phyloP scores from a whole-genome alignment of 2,113 vertebrate genomes.

The Zosterops lateralis region DNA sequence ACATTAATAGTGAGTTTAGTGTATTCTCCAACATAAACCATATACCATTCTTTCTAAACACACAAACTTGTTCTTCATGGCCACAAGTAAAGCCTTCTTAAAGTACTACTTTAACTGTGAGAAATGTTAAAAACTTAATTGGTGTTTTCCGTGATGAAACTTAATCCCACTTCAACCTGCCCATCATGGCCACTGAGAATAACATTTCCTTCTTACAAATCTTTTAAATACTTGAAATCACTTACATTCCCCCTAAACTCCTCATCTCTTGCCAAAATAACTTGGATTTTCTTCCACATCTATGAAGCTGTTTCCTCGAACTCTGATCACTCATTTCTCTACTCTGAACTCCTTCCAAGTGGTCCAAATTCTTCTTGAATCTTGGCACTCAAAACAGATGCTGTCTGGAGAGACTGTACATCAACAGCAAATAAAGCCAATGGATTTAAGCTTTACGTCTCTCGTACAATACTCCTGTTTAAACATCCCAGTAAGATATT shows the following conservation, averaged over 20 bases:
- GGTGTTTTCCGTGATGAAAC: not conserved
- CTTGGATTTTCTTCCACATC: conserved; percentile 8
- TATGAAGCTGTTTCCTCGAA: conserved; percentile 9
- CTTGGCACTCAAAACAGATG: conserved; percentile 5
- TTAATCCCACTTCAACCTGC: not conserved
- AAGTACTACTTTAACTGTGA: not conserved
- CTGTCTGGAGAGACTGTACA: not conserved
- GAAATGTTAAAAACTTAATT: not conserved
- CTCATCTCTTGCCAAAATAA: conserved; percentile 28
- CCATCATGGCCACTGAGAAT: not conserved
- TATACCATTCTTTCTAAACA: not conserved
- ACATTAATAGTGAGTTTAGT: not conserved
- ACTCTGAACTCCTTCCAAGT: conserved; percentile 40
- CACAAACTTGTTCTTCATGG: not conserved
- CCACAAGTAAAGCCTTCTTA: not conserved
- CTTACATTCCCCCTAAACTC: not conserved
- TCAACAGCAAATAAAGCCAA: not conserved
- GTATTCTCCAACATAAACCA: not conserved
- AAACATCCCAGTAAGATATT: conserved; percentile 8
- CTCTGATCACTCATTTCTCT: not conserved
- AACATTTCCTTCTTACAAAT: not conserved
- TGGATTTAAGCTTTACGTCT: not conserved
- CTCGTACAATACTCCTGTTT: not conserved
- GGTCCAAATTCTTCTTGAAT: not conserved
- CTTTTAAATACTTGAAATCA: conserved; percentile 10